A percentile compares a stretch with the other conserved stretches of the same genome.
Conservation (phyloP, 1,140 invertebrate genomes). For the Wasmannia auropunctata region DNA sequence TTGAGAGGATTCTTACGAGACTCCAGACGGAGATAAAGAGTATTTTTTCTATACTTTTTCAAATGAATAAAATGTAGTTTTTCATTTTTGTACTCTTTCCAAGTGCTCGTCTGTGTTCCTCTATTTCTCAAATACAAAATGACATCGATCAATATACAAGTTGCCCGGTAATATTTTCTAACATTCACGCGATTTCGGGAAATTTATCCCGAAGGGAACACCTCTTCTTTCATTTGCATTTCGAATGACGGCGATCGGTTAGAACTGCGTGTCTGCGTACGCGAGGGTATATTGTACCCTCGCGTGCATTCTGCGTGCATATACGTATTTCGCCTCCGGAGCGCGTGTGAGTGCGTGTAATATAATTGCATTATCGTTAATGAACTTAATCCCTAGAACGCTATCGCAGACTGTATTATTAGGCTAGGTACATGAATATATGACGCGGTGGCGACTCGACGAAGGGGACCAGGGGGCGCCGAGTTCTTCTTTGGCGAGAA, state of each 20-base stretch:
- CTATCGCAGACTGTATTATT: slow-evolving; percentile 85
- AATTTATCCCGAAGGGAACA: not conserved
- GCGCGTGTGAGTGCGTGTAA: slow-evolving; percentile 81
- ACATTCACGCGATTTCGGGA: not conserved
- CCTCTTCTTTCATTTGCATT: not conserved
- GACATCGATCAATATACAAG: slow-evolving; percentile 19
- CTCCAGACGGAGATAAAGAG: not conserved
- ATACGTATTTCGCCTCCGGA: slow-evolving; percentile 66
- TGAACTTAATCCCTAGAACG: slow-evolving; percentile 82
- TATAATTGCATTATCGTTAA: slow-evolving; percentile 80
- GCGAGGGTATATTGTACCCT: slow-evolving; percentile 62
- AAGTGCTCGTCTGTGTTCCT: slow-evolving; percentile 22
- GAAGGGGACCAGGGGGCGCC: slow-evolving; percentile 53
- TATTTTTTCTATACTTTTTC: slow-evolving; percentile 43
- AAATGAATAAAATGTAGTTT: slow-evolving; percentile 20
- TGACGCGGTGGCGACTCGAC: slow-evolving; percentile 78
- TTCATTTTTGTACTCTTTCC: slow-evolving; percentile 39
- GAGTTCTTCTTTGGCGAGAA: not conserved
- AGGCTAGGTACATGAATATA: slow-evolving; percentile 80
- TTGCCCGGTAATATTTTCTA: not conserved
- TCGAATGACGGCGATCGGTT: slow-evolving; percentile 55
- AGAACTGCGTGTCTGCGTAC: slow-evolving; percentile 69
- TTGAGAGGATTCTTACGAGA: slow-evolving; percentile 33
- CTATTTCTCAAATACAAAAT: slow-evolving; percentile 8
- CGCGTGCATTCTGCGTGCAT: slow-evolving; percentile 69